Percentiles rank a stretch among this genome's conserved stretches.
phyloP scores from a whole-genome alignment of 2,113 vertebrate species.

The Prunella himalayana region DNA sequence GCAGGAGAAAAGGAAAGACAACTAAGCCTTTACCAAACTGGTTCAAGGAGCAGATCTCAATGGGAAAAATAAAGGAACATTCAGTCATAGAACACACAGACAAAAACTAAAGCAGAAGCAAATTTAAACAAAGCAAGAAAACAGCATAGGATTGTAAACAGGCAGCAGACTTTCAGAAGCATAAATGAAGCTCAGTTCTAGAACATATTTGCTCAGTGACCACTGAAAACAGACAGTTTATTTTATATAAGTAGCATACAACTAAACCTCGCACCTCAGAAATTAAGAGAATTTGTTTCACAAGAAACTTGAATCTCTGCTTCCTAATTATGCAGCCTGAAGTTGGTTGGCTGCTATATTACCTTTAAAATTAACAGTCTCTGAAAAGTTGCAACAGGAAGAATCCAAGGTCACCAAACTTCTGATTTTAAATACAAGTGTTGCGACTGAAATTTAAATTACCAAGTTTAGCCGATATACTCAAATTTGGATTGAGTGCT shows the following conservation, averaged over 20 bases:
- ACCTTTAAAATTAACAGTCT: neutral
- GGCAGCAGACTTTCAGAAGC: neutral
- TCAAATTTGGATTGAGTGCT: neutral
- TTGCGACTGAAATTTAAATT: neutral
- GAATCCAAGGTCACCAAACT: neutral
- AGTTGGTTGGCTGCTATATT: neutral
- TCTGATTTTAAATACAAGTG: neutral
- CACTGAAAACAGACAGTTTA: neutral
- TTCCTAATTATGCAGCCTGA: neutral
- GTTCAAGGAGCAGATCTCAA: neutral
- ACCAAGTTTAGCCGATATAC: neutral
- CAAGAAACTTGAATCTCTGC: neutral
- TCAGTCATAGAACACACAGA: neutral
- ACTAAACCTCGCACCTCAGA: neutral
- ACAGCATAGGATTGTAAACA: neutral
- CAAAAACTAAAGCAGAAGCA: neutral
- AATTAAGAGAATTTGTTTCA: neutral
- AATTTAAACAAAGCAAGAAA: neutral
- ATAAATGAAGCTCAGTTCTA: neutral
- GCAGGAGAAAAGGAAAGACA: neutral
- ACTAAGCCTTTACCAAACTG: neutral
- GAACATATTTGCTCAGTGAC: neutral
- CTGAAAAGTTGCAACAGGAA: neutral
- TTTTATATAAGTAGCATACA: neutral
- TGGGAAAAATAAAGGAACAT: neutral